Conservation (phyloP, 2,797 vertebrate genomes). For the Iguana delicatissima region DNA sequence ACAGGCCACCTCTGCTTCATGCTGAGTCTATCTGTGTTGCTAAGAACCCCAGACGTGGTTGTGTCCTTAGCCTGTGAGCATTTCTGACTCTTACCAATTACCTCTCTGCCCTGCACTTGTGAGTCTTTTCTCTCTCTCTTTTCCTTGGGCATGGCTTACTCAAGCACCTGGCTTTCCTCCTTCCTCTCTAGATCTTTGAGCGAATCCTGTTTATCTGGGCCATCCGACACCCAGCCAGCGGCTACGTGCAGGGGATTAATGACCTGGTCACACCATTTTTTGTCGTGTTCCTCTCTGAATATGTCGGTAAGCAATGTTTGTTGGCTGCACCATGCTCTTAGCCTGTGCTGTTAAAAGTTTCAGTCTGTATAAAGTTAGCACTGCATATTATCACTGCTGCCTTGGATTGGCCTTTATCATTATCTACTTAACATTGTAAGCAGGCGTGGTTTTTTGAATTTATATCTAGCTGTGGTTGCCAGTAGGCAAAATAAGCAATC, state of each 20-base stretch:
- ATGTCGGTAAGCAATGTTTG: slow-evolving; percentile 90
- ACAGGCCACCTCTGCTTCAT: background rate
- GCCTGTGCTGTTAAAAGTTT: background rate
- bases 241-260: slow-evolving; percentile 98
- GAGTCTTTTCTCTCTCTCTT: slow-evolving; percentile 44
- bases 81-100: background rate
- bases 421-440: slow-evolving; percentile 27
- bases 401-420: background rate
- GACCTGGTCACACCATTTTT: slow-evolving; percentile 99
- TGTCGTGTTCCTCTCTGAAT: slow-evolving; percentile 98
- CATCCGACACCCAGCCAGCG: slow-evolving; percentile 97
- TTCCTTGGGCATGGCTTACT: slow-evolving; percentile 66
- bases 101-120: slow-evolving; percentile 22
- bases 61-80: slow-evolving; percentile 1
- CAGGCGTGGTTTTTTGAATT: slow-evolving; percentile 5
- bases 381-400: slow-evolving; percentile 9
- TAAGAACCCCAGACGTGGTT: slow-evolving; percentile 8
- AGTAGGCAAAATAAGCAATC: background rate
- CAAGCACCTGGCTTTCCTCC: slow-evolving; percentile 70
- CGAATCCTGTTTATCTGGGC: slow-evolving; percentile 99
- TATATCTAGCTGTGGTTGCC: background rate
- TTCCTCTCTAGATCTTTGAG: slow-evolving; percentile 92
- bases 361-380: slow-evolving; percentile 16
- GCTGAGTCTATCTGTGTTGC: slow-evolving; percentile 4
- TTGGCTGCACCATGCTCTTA: slow-evolving; percentile 42